Evolutionary conservation across 2,113 vertebrate species (phyloP).

Genomic region (Vicugna pacos): DNA sequence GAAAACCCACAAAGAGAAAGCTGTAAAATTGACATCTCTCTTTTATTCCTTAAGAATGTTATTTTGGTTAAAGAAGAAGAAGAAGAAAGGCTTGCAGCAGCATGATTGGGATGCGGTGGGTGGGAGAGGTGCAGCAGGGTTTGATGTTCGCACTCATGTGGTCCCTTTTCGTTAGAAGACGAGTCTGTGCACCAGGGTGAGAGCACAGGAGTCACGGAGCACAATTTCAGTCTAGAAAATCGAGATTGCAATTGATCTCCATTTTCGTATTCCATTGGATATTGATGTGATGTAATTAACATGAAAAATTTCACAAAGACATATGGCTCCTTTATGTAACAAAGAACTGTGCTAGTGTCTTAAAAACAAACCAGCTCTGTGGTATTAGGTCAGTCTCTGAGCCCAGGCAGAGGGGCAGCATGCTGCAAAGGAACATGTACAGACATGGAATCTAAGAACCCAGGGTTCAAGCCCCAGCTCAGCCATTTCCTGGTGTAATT

Average conservation of each 20-base stretch:
- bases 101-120: neutral
- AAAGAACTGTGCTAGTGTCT: neutral
- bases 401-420: neutral
- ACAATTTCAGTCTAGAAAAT: conserved; percentile 55
- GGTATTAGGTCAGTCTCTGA: neutral
- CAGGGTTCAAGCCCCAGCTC: neutral
- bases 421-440: neutral
- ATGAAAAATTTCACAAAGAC: conserved; percentile 55
- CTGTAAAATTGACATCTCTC: neutral
- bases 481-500: neutral
- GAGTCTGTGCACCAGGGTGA: neutral
- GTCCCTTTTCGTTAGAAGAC: neutral
- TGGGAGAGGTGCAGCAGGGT: rapidly evolving
- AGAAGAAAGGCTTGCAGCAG: neutral
- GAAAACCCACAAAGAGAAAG: conserved; percentile 12
- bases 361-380: conserved; percentile 25
- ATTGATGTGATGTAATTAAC: conserved; percentile 49
- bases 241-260: conserved; percentile 62
- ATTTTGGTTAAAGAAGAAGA: neutral
- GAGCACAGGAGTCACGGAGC: neutral
- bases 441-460: neutral
- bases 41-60: neutral
- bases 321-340: neutral
- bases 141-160: neutral
- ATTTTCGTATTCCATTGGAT: conserved; percentile 63